A percentile compares a stretch with the other conserved stretches of the same genome.
These are phyloP conservation scores for Neoitamus cyanurus DNA, from an alignment of 2,888 invertebrate species.

Conservation along the genomic window DNA sequence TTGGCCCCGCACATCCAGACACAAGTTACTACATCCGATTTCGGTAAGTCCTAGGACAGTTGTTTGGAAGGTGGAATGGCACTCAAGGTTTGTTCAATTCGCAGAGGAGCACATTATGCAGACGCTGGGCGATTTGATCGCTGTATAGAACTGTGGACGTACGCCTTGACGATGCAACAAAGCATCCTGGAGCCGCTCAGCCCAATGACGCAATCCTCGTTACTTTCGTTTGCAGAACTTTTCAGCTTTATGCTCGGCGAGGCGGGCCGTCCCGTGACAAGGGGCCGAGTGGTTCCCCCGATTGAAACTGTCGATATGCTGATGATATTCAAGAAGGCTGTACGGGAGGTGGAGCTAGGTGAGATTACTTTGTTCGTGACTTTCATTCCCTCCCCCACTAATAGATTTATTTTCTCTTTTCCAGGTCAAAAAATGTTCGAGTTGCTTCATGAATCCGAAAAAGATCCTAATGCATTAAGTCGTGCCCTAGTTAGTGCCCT, in stretches of 20 bases:
- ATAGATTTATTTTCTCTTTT: background rate
- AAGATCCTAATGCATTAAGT: conserved; percentile 80
- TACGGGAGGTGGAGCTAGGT: conserved; percentile 76
- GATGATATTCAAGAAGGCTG: conserved; percentile 83
- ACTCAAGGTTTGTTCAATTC: background rate
- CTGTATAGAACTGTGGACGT: conserved; percentile 95
- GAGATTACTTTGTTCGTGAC: background rate
- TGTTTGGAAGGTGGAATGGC: background rate
- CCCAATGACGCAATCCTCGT: conserved; percentile 93
- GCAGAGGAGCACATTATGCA: conserved; percentile 90
- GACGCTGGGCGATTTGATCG: conserved; percentile 92
- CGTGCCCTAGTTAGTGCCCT: conserved; percentile 87
- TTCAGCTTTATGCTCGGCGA: conserved; percentile 95
- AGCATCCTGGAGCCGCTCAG: conserved; percentile 91
- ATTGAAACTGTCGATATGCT: conserved; percentile 85
- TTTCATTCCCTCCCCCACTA: background rate
- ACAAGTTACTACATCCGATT: conserved; percentile 96
- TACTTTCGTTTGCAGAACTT: conserved; percentile 94
- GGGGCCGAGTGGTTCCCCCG: conserved; percentile 81
- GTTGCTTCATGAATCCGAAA: conserved; percentile 72
- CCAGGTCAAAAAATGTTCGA: conserved; percentile 72
- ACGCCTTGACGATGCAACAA: conserved; percentile 96
- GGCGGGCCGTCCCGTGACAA: conserved; percentile 75
- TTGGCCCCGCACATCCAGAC: conserved; percentile 94
- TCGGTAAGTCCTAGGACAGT: conserved; percentile 58